Evolutionary conservation across 2,797 vertebrate species (phyloP).

Genomic region (Alouatta caraya): DNA sequence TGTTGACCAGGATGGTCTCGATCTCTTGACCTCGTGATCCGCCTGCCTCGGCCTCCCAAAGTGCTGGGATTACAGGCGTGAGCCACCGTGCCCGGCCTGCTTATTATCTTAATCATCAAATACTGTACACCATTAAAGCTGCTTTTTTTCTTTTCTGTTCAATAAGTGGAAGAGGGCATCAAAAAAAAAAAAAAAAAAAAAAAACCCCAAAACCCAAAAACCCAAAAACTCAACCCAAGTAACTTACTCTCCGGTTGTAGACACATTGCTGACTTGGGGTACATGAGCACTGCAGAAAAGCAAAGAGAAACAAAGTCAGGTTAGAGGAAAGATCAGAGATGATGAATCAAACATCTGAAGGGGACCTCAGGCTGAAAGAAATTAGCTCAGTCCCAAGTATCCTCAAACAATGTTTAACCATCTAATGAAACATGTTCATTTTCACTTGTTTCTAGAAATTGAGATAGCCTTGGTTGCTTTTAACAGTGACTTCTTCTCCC

Average conservation of each 20-base stretch:
- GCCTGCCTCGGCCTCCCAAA: too few species aligned
- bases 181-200: neutral
- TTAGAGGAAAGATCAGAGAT: neutral
- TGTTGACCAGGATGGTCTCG: too few species aligned
- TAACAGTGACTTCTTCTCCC: neutral
- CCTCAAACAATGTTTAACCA: neutral
- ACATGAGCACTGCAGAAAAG: constrained; percentile 88
- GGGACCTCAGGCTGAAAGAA: neutral
- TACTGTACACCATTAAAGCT: neutral
- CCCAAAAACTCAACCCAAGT: neutral
- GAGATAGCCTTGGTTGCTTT: neutral
- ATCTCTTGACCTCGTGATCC: too few species aligned
- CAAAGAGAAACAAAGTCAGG: constrained; percentile 59
- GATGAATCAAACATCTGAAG: neutral
- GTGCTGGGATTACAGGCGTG: too few species aligned
- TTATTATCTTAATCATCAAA: neutral
- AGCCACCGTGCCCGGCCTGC: neutral
- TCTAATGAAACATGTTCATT: neutral
- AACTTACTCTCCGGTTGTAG: constrained; percentile 92
- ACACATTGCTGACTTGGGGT: constrained; percentile 87
- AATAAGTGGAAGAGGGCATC: neutral
- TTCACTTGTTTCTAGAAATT: neutral
- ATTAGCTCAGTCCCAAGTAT: neutral
- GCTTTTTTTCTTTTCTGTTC: neutral
- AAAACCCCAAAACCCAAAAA: neutral